Conservation (phyloP, 2,113 vertebrate genomes). For the Sardina pilchardus region DNA sequence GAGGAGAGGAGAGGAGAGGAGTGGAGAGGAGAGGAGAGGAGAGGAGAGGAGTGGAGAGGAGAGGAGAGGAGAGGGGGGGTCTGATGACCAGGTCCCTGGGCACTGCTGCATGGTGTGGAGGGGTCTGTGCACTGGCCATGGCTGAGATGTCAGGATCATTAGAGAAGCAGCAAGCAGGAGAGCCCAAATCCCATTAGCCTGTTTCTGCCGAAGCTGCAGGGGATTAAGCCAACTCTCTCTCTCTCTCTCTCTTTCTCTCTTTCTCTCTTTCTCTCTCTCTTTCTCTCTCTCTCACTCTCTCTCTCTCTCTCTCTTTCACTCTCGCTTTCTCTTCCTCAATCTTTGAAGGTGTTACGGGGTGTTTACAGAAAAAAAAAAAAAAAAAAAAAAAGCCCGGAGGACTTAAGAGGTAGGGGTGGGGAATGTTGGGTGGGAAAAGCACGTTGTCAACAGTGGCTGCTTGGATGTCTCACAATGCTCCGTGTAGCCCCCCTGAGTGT, state of each 20-base stretch:
- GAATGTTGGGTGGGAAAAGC: neutral
- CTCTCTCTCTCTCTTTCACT: neutral
- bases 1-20: neutral
- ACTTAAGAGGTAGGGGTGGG: slow-evolving; percentile 14
- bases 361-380: slow-evolving; percentile 7
- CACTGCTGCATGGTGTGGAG: slow-evolving; percentile 17
- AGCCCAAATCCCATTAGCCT: slow-evolving; percentile 45
- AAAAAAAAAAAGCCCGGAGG: neutral
- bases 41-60: neutral
- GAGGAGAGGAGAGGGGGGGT: neutral
- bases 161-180: slow-evolving; percentile 37
- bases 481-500: neutral
- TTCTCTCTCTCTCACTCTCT: neutral
- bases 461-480: neutral
- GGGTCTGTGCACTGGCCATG: slow-evolving; percentile 34
- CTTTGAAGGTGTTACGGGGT: slow-evolving; percentile 4
- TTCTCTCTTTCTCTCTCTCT: neutral
- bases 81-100: slow-evolving; percentile 28
- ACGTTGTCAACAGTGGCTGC: slow-evolving; percentile 18
- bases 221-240: slow-evolving; percentile 20
- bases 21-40: neutral
- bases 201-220: slow-evolving; percentile 21
- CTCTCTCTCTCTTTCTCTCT: neutral
- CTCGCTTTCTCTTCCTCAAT: neutral
- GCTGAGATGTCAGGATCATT: slow-evolving; percentile 30